These are phyloP conservation scores for Camarhynchus parvulus DNA, from an alignment of 2,113 vertebrate species.

Conservation along the genomic window DNA sequence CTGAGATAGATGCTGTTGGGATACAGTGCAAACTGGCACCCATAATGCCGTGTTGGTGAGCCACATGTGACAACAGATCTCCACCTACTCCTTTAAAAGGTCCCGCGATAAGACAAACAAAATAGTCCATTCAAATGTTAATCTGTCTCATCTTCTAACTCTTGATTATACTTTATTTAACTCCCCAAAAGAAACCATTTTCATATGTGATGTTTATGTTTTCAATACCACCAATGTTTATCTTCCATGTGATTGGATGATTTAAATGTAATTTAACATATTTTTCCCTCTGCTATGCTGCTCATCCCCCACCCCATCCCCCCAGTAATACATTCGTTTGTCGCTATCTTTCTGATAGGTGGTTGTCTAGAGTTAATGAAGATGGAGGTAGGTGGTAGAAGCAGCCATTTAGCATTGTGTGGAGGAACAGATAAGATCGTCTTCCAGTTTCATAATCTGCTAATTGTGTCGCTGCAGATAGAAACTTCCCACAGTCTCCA, in stretches of 20 bases:
- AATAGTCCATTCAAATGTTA: neutral
- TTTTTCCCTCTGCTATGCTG: neutral
- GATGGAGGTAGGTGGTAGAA: neutral
- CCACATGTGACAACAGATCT: neutral
- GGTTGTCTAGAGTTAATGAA: neutral
- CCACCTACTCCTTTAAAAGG: neutral
- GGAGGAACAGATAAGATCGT: neutral
- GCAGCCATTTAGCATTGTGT: neutral
- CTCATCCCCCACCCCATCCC: neutral
- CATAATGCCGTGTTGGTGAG: neutral
- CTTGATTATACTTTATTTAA: neutral
- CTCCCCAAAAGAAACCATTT: neutral
- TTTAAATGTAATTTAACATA: neutral
- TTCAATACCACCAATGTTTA: neutral
- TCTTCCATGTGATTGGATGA: neutral
- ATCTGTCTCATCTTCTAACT: neutral
- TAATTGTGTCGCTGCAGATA: neutral
- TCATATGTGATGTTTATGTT: neutral
- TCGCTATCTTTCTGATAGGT: neutral
- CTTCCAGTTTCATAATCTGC: neutral
- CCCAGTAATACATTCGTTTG: neutral
- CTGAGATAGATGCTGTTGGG: neutral
- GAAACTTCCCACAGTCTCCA: neutral
- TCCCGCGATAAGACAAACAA: neutral
- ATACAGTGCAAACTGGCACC: neutral